phyloP scores from a whole-genome alignment of 2,888 invertebrate genomes.

The Ptychoptera contaminata region DNA sequence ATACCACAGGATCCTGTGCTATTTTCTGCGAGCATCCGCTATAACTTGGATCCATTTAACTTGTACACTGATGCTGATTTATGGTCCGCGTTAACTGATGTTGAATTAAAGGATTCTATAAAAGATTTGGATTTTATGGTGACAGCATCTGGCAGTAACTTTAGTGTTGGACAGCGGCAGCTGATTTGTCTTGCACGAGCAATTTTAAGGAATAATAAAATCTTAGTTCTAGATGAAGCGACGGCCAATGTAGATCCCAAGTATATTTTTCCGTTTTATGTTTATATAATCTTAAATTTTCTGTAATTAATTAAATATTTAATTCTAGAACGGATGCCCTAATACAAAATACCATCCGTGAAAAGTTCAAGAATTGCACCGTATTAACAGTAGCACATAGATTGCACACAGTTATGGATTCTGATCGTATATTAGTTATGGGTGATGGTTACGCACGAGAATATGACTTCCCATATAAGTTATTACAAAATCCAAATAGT shows the following conservation, averaged over 20 bases:
- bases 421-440: conserved; percentile 75
- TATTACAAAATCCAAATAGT: conserved; percentile 42
- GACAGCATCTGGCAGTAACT: conserved; percentile 39
- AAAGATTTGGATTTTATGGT: conserved; percentile 36
- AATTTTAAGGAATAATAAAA: conserved; percentile 41
- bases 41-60: conserved; percentile 45
- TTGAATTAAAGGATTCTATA: conserved; percentile 36
- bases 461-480: conserved; percentile 44
- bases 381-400: conserved; percentile 86
- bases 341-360: conserved; percentile 70
- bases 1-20: conserved; percentile 40
- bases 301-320: not conserved
- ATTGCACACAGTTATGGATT: conserved; percentile 85
- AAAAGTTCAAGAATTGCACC: conserved; percentile 65
- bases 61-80: conserved; percentile 24
- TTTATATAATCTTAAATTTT: not conserved
- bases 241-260: conserved; percentile 55
- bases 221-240: conserved; percentile 53
- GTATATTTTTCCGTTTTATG: conserved; percentile 8
- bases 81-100: conserved; percentile 25
- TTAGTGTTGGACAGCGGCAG: conserved; percentile 26
- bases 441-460: conserved; percentile 62
- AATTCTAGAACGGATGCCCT: conserved; percentile 58
- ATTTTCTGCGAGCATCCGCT: conserved; percentile 43
- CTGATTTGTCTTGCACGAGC: conserved; percentile 51